Base-by-base conservation (phyloP, 2,113 vertebrate genomes). In the Neolamprologus sp. region DNA sequence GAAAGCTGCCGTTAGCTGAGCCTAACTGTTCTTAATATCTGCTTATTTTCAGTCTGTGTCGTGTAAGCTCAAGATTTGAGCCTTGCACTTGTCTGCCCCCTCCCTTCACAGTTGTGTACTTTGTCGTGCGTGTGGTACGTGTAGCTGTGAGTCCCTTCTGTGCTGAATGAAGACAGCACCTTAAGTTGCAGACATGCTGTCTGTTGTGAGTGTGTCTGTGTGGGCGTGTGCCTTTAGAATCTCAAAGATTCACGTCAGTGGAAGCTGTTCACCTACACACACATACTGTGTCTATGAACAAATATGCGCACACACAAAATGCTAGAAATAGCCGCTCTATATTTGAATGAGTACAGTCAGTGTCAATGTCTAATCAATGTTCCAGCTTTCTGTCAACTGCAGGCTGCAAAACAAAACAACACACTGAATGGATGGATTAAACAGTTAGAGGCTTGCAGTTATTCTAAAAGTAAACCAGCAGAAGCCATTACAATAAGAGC, bases 281-380 rank as follows among this genome's bases (percentile, higher is more conserved):
- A 53, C 75, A 81, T 21, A 55, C 51, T 63, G 45, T 10, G 42
- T 49, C 6, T 0, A 78, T 49, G 71, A 78, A 47, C 81, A 37
- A 80, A n/a, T 40, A 83, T 82, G 87, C 58, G 80, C 88, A 87
- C 73, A 81, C 47, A 47, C 6, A 28, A 30, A 16, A 47, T 16
- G 86, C 94, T 79, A 57, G 85, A 94, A 95, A 95, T 95, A 96
- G 93, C 93, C 93, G 92, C 90, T 96, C 95, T 95, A 94, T 90
- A 95, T 95, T 92, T 95, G 92, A 94, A 93, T 85, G 92, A 91
- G 91, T 91, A 90, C 93, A 94, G 92, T 88, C 91, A 91, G 68
- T 92, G 93, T 93, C 92, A 53, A 93, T 94, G 92, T 93, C 93
- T 91, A 94, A 95, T 95, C 92, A 93, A 94, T 96, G 92, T 60